Conservation (phyloP, 2,113 vertebrate genomes). For the Kobus ellipsiprymnus region DNA sequence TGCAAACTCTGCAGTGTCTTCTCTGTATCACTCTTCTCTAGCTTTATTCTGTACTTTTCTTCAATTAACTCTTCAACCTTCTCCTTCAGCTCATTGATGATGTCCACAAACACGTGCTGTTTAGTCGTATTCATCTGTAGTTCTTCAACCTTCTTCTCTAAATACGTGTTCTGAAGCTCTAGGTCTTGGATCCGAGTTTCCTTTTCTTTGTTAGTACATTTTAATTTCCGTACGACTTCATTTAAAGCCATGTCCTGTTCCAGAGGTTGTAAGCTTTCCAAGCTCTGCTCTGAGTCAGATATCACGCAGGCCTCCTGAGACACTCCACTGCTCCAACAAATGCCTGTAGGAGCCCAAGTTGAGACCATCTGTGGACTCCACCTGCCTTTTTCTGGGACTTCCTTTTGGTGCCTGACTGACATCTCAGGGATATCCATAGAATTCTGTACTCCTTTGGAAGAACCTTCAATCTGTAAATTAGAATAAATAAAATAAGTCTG, state of each 20-base stretch:
- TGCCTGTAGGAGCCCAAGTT: not conserved
- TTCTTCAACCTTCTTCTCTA: constrained; percentile 57
- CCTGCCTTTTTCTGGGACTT: not conserved
- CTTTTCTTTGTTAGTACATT: constrained; percentile 44
- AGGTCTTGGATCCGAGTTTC: constrained; percentile 50
- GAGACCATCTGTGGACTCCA: not conserved
- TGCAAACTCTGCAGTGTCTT: constrained; percentile 19
- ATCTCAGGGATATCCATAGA: not conserved
- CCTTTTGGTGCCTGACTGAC: not conserved
- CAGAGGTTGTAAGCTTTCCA: not conserved
- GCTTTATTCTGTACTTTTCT: constrained; percentile 54
- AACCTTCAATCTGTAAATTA: constrained; percentile 32
- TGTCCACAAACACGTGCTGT: constrained; percentile 17
- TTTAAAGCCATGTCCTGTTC: constrained; percentile 48
- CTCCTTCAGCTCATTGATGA: constrained; percentile 53
- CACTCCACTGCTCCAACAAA: not conserved
- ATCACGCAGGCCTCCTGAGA: not conserved
- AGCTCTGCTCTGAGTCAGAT: not conserved
- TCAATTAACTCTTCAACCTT: constrained; percentile 50
- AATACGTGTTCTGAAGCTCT: constrained; percentile 21
- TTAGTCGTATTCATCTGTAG: constrained; percentile 22
- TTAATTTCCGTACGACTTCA: constrained; percentile 35
- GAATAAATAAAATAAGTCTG: constrained; percentile 26
- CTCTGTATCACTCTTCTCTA: constrained; percentile 51
- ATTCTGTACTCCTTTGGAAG: not conserved